Percentiles rank a stretch among this genome's conserved stretches.
Conservation (phyloP, 2,888 invertebrate species). For the Lepidocyrtoides sp. region DNA sequence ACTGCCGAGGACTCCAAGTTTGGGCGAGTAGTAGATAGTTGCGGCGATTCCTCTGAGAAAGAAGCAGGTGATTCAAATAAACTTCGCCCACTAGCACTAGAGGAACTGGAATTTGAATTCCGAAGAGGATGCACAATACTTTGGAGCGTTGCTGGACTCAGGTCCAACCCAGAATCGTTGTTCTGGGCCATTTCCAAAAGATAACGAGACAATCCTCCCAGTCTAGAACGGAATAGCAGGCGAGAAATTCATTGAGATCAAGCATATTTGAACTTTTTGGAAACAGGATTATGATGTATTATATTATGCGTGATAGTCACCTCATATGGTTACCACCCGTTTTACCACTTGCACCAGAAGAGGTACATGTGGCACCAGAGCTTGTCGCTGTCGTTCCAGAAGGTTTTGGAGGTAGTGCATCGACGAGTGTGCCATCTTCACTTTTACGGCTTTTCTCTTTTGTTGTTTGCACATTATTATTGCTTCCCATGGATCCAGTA, state of each 20-base stretch:
- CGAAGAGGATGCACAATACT: slow-evolving; percentile 65
- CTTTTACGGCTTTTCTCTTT: background rate
- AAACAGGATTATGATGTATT: too few relatives aligned
- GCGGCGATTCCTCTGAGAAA: slow-evolving; percentile 26
- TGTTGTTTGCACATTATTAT: background rate
- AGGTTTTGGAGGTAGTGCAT: slow-evolving; percentile 5
- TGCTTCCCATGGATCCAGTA: background rate
- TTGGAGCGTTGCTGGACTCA: slow-evolving; percentile 70
- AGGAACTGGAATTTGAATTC: slow-evolving; percentile 35
- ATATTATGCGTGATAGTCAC: background rate
- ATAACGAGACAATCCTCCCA: slow-evolving; percentile 71
- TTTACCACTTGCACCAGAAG: background rate
- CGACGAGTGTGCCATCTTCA: background rate
- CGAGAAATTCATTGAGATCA: background rate
- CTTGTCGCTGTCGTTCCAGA: background rate
- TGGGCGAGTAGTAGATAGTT: background rate
- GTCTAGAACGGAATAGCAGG: background rate
- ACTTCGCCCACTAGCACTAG: slow-evolving; percentile 42
- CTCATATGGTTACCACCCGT: background rate
- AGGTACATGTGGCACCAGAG: background rate
- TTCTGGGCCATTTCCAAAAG: slow-evolving; percentile 71
- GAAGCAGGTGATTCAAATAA: slow-evolving; percentile 69
- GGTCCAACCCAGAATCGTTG: slow-evolving; percentile 61
- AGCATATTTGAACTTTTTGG: too few relatives aligned
- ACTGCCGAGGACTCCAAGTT: background rate